Evolutionary conservation across 64 coral and sea anemone species (phyloP).

Genomic region (Actinia tenebrosa): DNA sequence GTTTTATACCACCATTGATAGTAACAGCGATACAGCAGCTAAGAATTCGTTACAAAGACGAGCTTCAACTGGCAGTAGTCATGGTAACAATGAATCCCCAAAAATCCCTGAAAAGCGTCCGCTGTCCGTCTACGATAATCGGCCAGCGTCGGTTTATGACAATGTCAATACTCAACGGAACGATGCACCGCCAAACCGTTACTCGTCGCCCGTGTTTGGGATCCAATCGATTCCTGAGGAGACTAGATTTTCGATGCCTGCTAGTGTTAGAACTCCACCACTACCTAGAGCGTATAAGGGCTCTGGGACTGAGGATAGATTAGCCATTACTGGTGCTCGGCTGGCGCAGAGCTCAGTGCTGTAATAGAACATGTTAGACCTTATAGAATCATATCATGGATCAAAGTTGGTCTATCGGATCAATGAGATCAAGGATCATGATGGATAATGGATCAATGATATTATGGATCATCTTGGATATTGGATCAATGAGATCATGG

Average conservation of each 20-base stretch:
- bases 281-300: slow-evolving; percentile 20
- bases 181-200: slow-evolving; percentile 31
- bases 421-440: background rate
- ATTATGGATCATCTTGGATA: background rate
- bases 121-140: slow-evolving; percentile 76
- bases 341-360: slow-evolving; percentile 29
- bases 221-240: slow-evolving; percentile 42
- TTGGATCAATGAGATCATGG: background rate
- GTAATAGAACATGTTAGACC: background rate
- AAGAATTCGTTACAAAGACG: slow-evolving; percentile 38
- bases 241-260: slow-evolving; percentile 40
- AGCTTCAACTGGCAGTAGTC: slow-evolving; percentile 63
- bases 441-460: background rate
- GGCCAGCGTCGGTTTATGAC: slow-evolving; percentile 79
- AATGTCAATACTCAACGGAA: slow-evolving; percentile 36
- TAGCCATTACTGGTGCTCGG: slow-evolving; percentile 47
- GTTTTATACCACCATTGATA: background rate
- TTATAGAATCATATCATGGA: background rate
- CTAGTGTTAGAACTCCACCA: slow-evolving; percentile 16
- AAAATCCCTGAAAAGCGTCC: slow-evolving; percentile 69
- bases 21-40: background rate
- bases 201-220: slow-evolving; percentile 69
- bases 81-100: slow-evolving; percentile 16
- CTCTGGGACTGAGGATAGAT: slow-evolving; percentile 13
- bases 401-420: background rate